Evolutionary conservation across 2,888 invertebrate species (phyloP), one percentile per base, ranked within the genome.

Genomic region (Eupithecia subumbrata): DNA sequence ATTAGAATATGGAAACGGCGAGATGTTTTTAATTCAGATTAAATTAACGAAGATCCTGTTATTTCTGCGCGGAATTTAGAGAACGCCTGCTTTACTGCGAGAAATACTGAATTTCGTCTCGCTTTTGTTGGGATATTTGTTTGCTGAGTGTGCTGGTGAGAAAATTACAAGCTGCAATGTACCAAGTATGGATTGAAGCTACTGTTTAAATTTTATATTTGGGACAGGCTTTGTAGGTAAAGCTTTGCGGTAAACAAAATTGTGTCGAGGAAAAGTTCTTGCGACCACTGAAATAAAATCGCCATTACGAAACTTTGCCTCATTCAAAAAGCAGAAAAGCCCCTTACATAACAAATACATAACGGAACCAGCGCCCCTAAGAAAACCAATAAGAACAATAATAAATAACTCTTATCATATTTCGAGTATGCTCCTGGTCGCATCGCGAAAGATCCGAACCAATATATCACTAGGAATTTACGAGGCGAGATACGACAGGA

Each of bases 401-500:
- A 95, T 95, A 95, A 95, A 95, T 95, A 93, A 93, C 93, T 94
- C 94, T 94, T 95, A 95, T 95, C 94, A 95, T 95, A 95, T 95
- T 95, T 95, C 94, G 95, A 95, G 95, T 94, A 94, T 95, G 94
- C 94, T 94, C 92, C 95, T 93, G 95, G 94, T 93, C 93, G 94
- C 94, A 93, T 93, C 95, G 95, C 95, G 93, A 91, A 89, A 94
- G 95, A 95, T 95, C 95, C 95, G 84, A 93, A 94, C 93, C 96
- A 96, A 97, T 97, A 97, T 97, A 96, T 97, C 97, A 97, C 96
- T 93, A 95, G 95, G 96, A 96, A 97, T 97, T 97, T 97, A 97
- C 96, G 97, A 96, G 96, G 96, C 96, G 96, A 97, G 97, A 97
- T 97, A 97, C 97, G 97, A 97, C 97, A 97, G 97, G 97, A 97